Evolutionary conservation across 1,140 invertebrate genomes (phyloP), one percentile per base, ranked within the genome.

Genomic region (Neodiprion lecontei): DNA sequence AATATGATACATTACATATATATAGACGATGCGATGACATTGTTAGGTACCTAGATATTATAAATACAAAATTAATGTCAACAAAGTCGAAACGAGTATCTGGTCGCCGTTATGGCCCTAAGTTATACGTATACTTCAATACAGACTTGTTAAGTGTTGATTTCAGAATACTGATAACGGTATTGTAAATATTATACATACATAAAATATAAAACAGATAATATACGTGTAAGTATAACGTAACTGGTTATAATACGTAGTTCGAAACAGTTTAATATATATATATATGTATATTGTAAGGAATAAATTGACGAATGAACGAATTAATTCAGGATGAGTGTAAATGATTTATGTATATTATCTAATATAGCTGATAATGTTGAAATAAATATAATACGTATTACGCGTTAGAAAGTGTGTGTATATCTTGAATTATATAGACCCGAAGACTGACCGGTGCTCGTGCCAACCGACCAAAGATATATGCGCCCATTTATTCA

Each of bases 391-490:
- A 77, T 74, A 71, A 71, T 72, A 78, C 48, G 69, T 72, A 67
- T 75, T 71, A 72, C 48, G 28, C 28, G 28, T 40, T 40, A 40
- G 28, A 5, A 40, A 40, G 28, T 40, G 28, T 61, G 53, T 61
- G 53, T 61, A 61, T 61, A 61, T 61, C 53, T 61, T 61, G n/a
- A 61, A 61, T 40, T 40, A 40, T 14, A 81, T 80, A 82, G 81
- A 86, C 81, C 77, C 81, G 80, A 88, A 87, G 86, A 88, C 86
- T 88, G 87, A 88, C 84, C 82, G 83, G 83, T 83, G 85, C 82
- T 84, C 81, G 80, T 85, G 83, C 86, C 84, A 86, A 86, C 81
- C 83, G 86, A 88, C 87, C 87, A 87, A 88, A 88, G 85, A 88
- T 78, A 40, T 40, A 40, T 40, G 78, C 75, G 71, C 79, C 77